Conservation (phyloP, 2,888 invertebrate species). For the Cheilosia scutellata region DNA sequence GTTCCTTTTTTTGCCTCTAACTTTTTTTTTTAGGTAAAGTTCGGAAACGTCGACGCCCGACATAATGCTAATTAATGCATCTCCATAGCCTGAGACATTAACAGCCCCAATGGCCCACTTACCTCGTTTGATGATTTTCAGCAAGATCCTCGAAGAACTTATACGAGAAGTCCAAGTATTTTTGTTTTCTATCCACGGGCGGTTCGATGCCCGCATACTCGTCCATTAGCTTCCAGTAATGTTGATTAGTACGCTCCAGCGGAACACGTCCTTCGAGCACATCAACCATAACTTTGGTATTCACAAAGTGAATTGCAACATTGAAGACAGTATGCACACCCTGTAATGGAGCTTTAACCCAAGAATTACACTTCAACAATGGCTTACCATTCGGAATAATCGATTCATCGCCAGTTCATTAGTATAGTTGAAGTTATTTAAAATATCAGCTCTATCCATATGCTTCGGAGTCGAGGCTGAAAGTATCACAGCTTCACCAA, state of each 20-base stretch:
- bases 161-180: slow-evolving; percentile 89
- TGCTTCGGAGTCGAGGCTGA: slow-evolving; percentile 88
- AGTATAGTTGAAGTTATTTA: slow-evolving; percentile 59
- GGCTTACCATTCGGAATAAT: slow-evolving; percentile 64
- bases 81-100: too few relatives aligned
- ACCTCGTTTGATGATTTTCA: slow-evolving; percentile 79
- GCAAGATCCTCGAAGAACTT: slow-evolving; percentile 86
- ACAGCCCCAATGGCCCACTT: slow-evolving; percentile 54
- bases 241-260: slow-evolving; percentile 87
- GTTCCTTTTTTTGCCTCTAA: too few relatives aligned
- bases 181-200: slow-evolving; percentile 86
- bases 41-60: too few relatives aligned
- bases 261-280: slow-evolving; percentile 87
- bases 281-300: slow-evolving; percentile 89
- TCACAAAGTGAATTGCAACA: slow-evolving; percentile 88
- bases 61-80: too few relatives aligned
- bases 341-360: slow-evolving; percentile 80
- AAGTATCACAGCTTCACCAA: slow-evolving; percentile 88
- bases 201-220: slow-evolving; percentile 87
- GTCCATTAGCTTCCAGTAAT: slow-evolving; percentile 87
- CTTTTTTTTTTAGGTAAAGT: too few relatives aligned
- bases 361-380: neutral
- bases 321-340: slow-evolving; percentile 89
- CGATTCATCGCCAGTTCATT: slow-evolving; percentile 64
- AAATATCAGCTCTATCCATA: slow-evolving; percentile 80